Conservation (phyloP, 1,140 invertebrate genomes). For the Papilio machaon region DNA sequence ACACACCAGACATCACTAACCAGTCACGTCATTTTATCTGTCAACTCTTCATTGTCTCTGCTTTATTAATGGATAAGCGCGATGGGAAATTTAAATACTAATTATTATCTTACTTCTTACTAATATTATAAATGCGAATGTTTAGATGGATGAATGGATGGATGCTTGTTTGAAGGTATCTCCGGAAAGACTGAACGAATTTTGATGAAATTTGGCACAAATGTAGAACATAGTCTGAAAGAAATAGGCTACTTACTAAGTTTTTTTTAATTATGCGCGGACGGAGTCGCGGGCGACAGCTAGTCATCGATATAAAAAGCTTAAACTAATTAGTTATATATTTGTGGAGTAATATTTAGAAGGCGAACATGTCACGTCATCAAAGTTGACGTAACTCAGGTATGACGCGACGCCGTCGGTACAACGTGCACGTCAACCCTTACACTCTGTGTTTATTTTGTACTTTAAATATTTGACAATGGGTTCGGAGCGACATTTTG, state of each 20-base stretch:
- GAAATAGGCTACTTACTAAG: too few species aligned
- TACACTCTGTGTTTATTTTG: constrained; percentile 22
- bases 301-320: background rate
- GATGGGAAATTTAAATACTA: background rate
- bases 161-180: too few species aligned
- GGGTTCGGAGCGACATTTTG: constrained; percentile 15
- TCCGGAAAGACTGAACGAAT: too few species aligned
- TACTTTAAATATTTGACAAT: constrained; percentile 32
- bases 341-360: background rate
- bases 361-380: background rate
- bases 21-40: background rate
- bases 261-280: too few species aligned
- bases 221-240: too few species aligned
- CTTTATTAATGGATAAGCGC: background rate
- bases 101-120: background rate
- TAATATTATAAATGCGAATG: too few species aligned
- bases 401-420: background rate
- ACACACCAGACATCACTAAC: too few species aligned
- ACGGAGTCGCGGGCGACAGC: too few species aligned
- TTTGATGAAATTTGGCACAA: too few species aligned
- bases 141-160: too few species aligned
- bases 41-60: background rate
- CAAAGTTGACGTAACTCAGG: background rate
- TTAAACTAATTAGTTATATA: background rate
- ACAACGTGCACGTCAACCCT: background rate